Conservation (phyloP, 2,797 vertebrate genomes). For the Orestias chungarensis region DNA sequence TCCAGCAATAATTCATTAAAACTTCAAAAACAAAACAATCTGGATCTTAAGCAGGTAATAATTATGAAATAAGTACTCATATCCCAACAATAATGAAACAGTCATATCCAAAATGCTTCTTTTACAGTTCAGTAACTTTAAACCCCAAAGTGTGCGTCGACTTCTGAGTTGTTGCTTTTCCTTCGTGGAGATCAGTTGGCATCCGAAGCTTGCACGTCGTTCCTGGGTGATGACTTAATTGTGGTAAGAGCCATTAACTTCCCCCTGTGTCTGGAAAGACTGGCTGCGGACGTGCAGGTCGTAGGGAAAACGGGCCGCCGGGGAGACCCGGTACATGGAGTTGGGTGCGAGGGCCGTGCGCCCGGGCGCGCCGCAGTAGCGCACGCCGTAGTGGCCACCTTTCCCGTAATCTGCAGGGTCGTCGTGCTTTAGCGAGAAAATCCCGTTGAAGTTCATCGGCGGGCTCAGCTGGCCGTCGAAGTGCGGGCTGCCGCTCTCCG, state of each 20-base stretch:
- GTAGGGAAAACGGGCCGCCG: slow-evolving; percentile 95
- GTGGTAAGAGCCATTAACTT: slow-evolving; percentile 95
- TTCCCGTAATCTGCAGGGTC: slow-evolving; percentile 95
- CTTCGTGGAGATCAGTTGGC: slow-evolving; percentile 44
- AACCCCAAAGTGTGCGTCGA: slow-evolving; percentile 4
- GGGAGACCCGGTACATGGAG: slow-evolving; percentile 94
- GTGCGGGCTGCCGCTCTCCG: slow-evolving; percentile 91
- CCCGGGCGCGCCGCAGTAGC: slow-evolving; percentile 93
- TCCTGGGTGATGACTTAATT: slow-evolving; percentile 82
- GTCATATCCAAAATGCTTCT: slow-evolving; percentile 1
- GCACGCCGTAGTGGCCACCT: slow-evolving; percentile 95
- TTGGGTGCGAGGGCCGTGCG: slow-evolving; percentile 92
- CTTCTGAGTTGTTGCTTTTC: slow-evolving; percentile 10
- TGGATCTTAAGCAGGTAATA: neutral
- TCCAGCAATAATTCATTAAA: neutral
- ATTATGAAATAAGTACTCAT: too few species aligned
- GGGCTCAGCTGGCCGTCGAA: slow-evolving; percentile 95
- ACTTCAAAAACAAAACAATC: neutral
- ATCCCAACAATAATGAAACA: neutral
- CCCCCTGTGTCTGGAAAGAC: slow-evolving; percentile 92
- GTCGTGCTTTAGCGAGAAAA: slow-evolving; percentile 97
- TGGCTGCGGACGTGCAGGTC: slow-evolving; percentile 97
- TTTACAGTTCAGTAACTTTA: slow-evolving; percentile 15
- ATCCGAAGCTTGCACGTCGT: slow-evolving; percentile 52
- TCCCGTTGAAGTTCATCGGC: slow-evolving; percentile 98